Base-by-base conservation (phyloP, 2,797 vertebrate species). In the Potorous gilbertii region DNA sequence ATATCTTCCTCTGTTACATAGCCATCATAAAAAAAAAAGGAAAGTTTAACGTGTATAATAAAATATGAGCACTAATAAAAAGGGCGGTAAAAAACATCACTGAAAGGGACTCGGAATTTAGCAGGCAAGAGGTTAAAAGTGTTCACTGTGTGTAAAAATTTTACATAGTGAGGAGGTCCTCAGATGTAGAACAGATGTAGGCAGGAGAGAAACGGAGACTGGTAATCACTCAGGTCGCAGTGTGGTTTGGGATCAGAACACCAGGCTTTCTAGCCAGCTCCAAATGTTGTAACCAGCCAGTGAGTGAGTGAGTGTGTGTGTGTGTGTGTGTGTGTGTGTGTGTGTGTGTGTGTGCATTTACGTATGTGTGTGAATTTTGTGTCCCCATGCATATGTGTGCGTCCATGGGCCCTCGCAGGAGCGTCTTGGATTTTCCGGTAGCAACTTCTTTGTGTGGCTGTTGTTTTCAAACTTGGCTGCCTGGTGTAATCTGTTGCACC, bases 51-150 rank as follows among this genome's bases (percentile, higher is more conserved):
- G 98, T 95, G 96, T 97, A 97, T 97, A 98, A 96, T 99, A 99
- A 98, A 98, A 99, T 98, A 98, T 92, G 97, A 98, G 97, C 98
- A 91, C 97, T 98, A 98, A 98, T 99, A 98, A 99, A 98, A 98
- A 92, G 31, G 95, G 98, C 97, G 97, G 96, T 98, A 98, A 98
- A 98, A 97, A 97, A 96, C 96, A 95, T 93, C 98, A 96, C 98
- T 95, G 96, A 97, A 98, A 98, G 98, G 97, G 98, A 98, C 98
- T 98, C 94, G 95, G 97, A 98, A 98, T 98, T 98, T 98, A 98
- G 98, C 98, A 98, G 99, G 98, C 98, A 98, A 98, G 98, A 99
- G 99, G 99, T 99, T 99, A 99, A 99, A 98, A 98, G 98, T 98
- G 98, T 98, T 98, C 98, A n/a, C 96, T 97, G 98, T 98, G 98